Evolutionary conservation across 2,113 vertebrate species (phyloP), one percentile per base, ranked within the genome.

Genomic region (Rynchops niger): DNA sequence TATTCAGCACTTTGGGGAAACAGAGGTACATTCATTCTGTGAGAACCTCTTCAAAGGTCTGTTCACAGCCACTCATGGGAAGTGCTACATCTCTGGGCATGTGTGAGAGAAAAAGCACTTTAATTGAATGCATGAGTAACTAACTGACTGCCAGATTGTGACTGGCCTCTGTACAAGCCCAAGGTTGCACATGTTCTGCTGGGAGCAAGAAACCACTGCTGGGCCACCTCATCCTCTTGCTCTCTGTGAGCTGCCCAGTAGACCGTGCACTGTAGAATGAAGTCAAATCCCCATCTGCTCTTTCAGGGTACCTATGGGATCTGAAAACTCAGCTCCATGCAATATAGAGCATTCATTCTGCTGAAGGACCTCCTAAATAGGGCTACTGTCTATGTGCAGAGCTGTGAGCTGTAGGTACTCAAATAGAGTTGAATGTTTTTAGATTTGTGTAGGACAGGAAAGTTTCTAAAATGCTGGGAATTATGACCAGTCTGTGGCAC

Each of bases 1-100:
- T 89, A 3, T 95, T 94, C 83, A 71, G 84, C 40, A 27, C 70
- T 45, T 88, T 61, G n/a, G 53, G 36, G 69, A 93, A 95, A 96
- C 94, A 97, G 97, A 95, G 86, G 93, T 84, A 77, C 89, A 95
- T 97, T 97, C 81, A 96, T 95, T 85, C 94, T 93, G 73, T 94
- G 88, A 87, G 93, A 95, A 94, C 62, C 78, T 93, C 95, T 92
- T 96, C 86, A 95, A 95, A 95, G 78, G 58, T 91, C 93, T 86
- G 87, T 92, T 97, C 97, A 96, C 91, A 97, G 70, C 70, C 91
- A 77, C 90, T 94, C 84, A 72, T 91, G 86, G 89, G 89, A 95
- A 96, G 93, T 73, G 88, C 74, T 79, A 61, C 70, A 77, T 85
- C 38, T 58, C 78, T 3, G 61, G 55, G 70, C 70, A 82, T 76